These are phyloP conservation scores for Bungarus multicinctus DNA, from an alignment of 2,113 vertebrate genomes.

Conservation along the genomic window DNA sequence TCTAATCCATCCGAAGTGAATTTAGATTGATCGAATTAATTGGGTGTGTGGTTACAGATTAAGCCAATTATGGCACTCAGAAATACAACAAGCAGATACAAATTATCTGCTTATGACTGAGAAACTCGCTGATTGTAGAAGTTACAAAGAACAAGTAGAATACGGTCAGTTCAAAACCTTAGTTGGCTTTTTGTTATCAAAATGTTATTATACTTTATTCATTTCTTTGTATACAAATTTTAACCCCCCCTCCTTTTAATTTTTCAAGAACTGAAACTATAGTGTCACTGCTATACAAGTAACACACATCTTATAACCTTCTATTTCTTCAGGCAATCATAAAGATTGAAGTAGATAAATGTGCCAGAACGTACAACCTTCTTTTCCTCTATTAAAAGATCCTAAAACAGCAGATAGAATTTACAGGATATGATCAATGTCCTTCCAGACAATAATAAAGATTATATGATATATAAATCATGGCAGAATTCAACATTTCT, in stretches of 20 bases:
- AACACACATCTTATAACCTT: not conserved
- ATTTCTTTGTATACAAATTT: not conserved
- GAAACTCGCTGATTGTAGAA: not conserved
- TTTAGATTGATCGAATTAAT: not conserved
- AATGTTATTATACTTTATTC: not conserved
- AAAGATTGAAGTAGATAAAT: not conserved
- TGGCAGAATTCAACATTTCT: not conserved
- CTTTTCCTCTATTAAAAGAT: not conserved
- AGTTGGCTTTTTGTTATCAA: not conserved
- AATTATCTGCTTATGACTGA: not conserved
- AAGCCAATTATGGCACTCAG: not conserved
- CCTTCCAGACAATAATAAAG: not conserved
- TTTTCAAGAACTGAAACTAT: not conserved
- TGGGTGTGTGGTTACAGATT: not conserved
- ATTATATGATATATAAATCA: not conserved
- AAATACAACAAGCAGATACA: not conserved
- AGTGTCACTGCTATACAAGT: not conserved
- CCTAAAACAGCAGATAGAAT: not conserved
- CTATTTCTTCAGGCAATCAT: not conserved
- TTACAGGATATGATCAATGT: not conserved
- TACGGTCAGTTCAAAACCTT: not conserved
- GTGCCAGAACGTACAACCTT: not conserved
- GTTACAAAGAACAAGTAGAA: not conserved
- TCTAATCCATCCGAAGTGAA: not conserved
- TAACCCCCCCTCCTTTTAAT: not conserved